Percentiles rank a stretch among this genome's conserved stretches.
These are phyloP conservation scores for Coluber constrictor DNA, from an alignment of 2,797 vertebrate genomes.

Conservation along the genomic window DNA sequence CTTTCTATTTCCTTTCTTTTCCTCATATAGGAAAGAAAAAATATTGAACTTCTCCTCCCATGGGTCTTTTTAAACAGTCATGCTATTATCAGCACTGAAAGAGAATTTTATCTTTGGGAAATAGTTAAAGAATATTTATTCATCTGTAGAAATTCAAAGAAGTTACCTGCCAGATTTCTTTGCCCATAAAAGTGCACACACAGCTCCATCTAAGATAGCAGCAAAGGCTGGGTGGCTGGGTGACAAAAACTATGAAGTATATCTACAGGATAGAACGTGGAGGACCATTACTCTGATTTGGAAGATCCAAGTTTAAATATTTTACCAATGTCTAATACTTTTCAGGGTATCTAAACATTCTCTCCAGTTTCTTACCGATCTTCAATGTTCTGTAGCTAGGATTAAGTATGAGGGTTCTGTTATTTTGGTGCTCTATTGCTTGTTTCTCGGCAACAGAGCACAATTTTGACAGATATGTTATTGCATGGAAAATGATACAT, in stretches of 20 bases:
- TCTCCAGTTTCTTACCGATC: not conserved
- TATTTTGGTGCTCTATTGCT: not conserved
- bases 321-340: not conserved
- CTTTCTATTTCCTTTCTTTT: not conserved
- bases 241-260: not conserved
- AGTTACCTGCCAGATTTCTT: not conserved
- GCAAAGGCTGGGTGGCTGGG: not conserved
- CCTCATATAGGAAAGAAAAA: not conserved
- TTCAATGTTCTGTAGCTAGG: not conserved
- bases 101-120: not conserved
- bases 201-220: not conserved
- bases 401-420: not conserved
- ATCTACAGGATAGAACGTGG: not conserved
- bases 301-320: not conserved
- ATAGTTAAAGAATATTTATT: not conserved
- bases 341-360: not conserved
- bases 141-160: not conserved
- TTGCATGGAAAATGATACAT: slow-evolving; percentile 6
- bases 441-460: slow-evolving; percentile 20
- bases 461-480: slow-evolving; percentile 18
- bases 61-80: not conserved
- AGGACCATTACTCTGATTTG: not conserved
- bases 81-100: not conserved
- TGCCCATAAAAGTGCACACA: not conserved
- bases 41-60: not conserved